Evolutionary conservation across 2,888 invertebrate genomes (phyloP), one percentile per base, ranked within the genome.

Genomic region (Gastrophysa polygoni): DNA sequence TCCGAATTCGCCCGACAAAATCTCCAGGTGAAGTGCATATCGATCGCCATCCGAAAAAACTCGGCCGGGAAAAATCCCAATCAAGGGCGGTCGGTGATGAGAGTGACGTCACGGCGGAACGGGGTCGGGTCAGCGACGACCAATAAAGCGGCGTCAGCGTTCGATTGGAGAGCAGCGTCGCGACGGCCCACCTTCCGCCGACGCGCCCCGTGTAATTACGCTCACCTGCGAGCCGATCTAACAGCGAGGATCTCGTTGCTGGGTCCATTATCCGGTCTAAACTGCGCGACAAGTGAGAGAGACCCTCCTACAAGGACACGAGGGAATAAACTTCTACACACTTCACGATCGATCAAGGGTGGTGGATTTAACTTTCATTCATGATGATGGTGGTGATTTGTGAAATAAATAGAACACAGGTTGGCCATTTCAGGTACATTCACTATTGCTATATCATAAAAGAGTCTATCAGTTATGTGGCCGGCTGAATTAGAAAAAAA

Each of bases 121-220:
- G 48, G 71, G 72, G 75, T 74, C 75, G 75, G 75, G 79, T 78
- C 78, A 74, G 74, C 71, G 75, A 71, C 76, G 77, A 78, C 77
- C 77, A 77, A 77, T 77, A 76, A 76, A 75, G 76, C 74, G 68
- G 66, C 71, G 74, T 73, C 72, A 73, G 71, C 72, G 68, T 75
- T 75, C 79, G 69, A 80, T 80, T 81, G 81, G 81, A 76, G 78
- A 70, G 68, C 59, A 61, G 72, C 78, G 79, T 75, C 79, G 77
- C 78, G 79, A 73, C 61, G 61, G 52, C 78, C 78, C 79, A 76
- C 70, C 74, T 73, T 72, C 62, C 68, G 67, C 69, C 71, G 75
- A 75, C 76, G 76, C 76, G 74, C 77, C 76, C 75, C 76, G 67
- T 63, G 66, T 71, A 72, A 70, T 70, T 70, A 71, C 64, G 64